A percentile compares a stretch with the other conserved stretches of the same genome.
Conservation (phyloP, 2,888 invertebrate species). For the Tenthredo notha region DNA sequence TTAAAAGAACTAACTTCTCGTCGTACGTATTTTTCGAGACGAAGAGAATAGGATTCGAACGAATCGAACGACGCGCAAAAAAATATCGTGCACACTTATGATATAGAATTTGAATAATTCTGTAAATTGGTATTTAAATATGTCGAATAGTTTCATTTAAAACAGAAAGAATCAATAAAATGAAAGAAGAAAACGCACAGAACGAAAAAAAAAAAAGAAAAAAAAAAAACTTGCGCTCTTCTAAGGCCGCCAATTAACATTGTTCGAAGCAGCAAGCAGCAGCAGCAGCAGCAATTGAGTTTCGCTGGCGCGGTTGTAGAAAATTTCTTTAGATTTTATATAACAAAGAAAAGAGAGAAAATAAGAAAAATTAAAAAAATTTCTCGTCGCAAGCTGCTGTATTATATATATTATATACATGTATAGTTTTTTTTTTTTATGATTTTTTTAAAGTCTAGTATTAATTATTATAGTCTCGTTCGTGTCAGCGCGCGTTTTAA, state of each 20-base stretch:
- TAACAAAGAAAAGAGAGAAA: not conserved
- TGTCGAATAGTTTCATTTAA: not conserved
- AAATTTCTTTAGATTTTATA: conserved; percentile 7
- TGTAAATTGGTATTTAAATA: not conserved
- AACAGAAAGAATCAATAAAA: not conserved
- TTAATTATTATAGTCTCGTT: too few relatives aligned
- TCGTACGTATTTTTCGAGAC: not conserved
- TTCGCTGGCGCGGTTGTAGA: not conserved
- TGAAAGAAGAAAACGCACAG: not conserved
- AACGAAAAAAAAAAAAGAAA: not conserved
- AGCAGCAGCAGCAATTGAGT: not conserved
- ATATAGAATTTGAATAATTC: not conserved
- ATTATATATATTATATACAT: not conserved
- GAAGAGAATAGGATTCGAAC: not conserved
- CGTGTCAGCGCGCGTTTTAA: too few relatives aligned
- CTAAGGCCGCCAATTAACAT: conserved; percentile 3
- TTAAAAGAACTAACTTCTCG: not conserved
- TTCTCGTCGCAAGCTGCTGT: not conserved
- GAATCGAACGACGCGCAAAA: not conserved
- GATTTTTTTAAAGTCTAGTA: not conserved
- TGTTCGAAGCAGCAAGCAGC: not conserved
- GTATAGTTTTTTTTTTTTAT: too few relatives aligned
- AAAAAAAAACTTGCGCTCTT: not conserved
- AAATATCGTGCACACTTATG: not conserved
- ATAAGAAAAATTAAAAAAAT: not conserved